Percentiles rank a stretch among this genome's conserved stretches.
Evolutionary conservation across 2,113 vertebrate genomes (phyloP).

Genomic region (Xiphophorus maculatus): DNA sequence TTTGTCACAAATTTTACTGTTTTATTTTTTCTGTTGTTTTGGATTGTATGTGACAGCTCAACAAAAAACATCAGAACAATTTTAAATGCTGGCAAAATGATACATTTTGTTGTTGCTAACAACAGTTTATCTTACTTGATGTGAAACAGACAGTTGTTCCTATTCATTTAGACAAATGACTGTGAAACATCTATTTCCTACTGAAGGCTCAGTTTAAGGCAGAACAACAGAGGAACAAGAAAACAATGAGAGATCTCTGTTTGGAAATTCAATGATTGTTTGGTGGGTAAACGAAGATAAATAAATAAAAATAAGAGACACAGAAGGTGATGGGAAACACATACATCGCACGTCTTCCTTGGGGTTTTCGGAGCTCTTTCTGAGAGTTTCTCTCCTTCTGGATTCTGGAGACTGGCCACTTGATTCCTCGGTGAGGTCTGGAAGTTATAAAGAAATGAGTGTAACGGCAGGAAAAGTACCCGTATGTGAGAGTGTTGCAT

Average conservation of each 20-base stretch:
- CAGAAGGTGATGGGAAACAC: not conserved
- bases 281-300: not conserved
- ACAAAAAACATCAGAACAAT: not conserved
- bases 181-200: not conserved
- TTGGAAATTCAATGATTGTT: not conserved
- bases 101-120: not conserved
- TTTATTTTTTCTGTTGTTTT: not conserved
- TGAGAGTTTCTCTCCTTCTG: conserved; percentile 36
- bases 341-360: conserved; percentile 23
- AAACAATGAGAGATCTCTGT: not conserved
- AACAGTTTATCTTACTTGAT: not conserved
- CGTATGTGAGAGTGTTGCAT: no score
- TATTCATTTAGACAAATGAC: not conserved
- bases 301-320: not conserved
- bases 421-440: conserved; percentile 48
- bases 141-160: not conserved
- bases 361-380: conserved; percentile 24
- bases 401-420: conserved; percentile 21
- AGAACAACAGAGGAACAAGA: not conserved
- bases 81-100: not conserved
- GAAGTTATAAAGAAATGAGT: conserved; percentile 1
- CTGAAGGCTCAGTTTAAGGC: not conserved
- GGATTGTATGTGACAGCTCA: not conserved
- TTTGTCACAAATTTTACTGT: not conserved
- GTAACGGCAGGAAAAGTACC: not conserved